phyloP scores from a whole-genome alignment of 2,888 invertebrate species.

The Cistogaster globosa region DNA sequence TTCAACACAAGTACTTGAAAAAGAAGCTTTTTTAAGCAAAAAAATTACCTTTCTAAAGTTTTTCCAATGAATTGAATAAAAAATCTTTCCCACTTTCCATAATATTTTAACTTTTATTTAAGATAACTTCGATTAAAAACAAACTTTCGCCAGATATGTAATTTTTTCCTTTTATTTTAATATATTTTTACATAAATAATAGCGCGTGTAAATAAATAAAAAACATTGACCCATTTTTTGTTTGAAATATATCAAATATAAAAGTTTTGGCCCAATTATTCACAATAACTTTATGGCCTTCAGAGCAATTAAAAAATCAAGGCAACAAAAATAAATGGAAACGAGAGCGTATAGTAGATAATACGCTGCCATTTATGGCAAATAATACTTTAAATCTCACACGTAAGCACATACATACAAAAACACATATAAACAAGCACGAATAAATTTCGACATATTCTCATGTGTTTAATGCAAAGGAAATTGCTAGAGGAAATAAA shows the following conservation, averaged over 20 bases:
- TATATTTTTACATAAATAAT: too few species aligned
- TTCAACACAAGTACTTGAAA: too few species aligned
- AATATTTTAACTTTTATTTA: too few species aligned
- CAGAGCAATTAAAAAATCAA: constrained; percentile 9
- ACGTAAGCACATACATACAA: not conserved
- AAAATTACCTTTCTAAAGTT: too few species aligned
- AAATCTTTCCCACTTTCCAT: too few species aligned
- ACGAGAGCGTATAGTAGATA: not conserved
- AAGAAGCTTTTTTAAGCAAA: too few species aligned
- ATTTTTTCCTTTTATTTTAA: too few species aligned
- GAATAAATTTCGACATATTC: constrained; percentile 8
- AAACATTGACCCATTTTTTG: not conserved
- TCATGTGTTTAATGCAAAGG: not conserved
- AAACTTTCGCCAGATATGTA: too few species aligned
- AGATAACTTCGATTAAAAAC: too few species aligned
- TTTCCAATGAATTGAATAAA: too few species aligned
- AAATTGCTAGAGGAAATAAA: constrained; percentile 43
- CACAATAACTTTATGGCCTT: constrained; percentile 3
- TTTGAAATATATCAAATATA: not conserved
- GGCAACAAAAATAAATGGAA: not conserved
- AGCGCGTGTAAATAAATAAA: too few species aligned
- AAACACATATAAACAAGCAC: not conserved
- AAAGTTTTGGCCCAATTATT: constrained; percentile 1
- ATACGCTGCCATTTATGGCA: not conserved
- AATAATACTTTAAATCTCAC: constrained; percentile 7